Base-by-base conservation (phyloP, 1,140 invertebrate species). In the Coptotermes formosanus region DNA sequence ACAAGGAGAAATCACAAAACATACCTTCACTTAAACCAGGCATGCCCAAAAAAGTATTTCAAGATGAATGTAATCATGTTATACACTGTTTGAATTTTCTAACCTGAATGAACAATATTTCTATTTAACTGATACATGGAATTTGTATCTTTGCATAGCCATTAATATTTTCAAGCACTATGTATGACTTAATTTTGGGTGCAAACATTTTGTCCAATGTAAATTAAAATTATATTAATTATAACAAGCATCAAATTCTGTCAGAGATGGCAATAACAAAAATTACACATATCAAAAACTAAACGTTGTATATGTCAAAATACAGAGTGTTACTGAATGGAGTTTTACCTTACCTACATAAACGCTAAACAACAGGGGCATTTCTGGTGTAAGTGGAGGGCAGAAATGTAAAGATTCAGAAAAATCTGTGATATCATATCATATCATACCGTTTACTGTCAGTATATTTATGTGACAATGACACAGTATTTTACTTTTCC, bases 1-100 rank as follows among this genome's bases (percentile, higher is more conserved):
- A 64, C 19, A 64, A 64, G 59, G 25, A 75, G 2, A 30, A 75
- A 75, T 75, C 64, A 75, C 64, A 75, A 75, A 75, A 75, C 64
- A 75, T 75, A 75, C 64, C 64, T 75, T 30, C 64, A 75, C 25
- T 75, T 75, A 75, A 75, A 75, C 64, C 64, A 75, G 64, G 64
- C 64, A 75, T 75, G 64, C 64, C 64, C 64, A 75, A 75, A 75
- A 6, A 38, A 6, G 6, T 30, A 0, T 75, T 16, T 75, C 52
- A 12, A 8, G 25, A 75, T 30, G 11, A 64, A 64, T 64, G 59
- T 21, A 64, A 23, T n/a, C 19, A 48, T 64, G 59, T 64, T 23
- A 48, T 64, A 64, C 21, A 23, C 2, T 64, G 25, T n/a, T 25
- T 75, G 8, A 9, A n/a, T n/a, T 75, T 75, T 75, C 64, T 75